Conservation (phyloP, 2,888 invertebrate genomes). For the Apamea epomidion region DNA sequence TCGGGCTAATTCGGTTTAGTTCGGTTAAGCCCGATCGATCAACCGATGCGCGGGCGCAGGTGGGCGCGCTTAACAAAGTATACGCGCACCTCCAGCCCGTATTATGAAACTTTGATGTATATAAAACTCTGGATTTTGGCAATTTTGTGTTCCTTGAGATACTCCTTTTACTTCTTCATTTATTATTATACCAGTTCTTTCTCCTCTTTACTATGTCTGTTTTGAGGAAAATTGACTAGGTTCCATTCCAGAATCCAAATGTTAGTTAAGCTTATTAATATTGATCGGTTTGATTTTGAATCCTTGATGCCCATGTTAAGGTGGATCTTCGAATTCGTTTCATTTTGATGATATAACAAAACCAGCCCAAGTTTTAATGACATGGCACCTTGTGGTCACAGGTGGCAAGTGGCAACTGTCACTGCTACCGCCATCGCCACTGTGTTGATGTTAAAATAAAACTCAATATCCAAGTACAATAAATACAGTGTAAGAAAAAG, state of each 20-base stretch:
- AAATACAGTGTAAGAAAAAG: neutral
- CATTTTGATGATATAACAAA: neutral
- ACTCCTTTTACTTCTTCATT: neutral
- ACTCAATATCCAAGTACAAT: neutral
- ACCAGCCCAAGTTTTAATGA: neutral
- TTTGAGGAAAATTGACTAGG: neutral
- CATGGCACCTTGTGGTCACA: constrained; percentile 9
- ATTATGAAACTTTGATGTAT: constrained; percentile 64
- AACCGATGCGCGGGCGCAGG: constrained; percentile 81
- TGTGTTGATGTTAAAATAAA: neutral
- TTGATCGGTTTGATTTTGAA: neutral
- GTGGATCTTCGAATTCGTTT: neutral
- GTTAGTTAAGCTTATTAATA: neutral
- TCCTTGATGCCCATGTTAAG: neutral
- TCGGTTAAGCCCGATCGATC: constrained; percentile 80
- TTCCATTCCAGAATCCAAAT: neutral
- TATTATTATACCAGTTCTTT: neutral
- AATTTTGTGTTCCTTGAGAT: neutral
- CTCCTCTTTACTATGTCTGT: neutral
- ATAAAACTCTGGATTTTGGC: constrained; percentile 16
- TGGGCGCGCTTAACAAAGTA: constrained; percentile 71
- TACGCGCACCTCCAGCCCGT: constrained; percentile 57
- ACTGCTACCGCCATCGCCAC: neutral
- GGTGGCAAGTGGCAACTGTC: constrained; percentile 25
- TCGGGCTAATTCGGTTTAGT: constrained; percentile 79